phyloP scores from a whole-genome alignment of 2,888 invertebrate genomes.

The Nomada hirtipes region DNA sequence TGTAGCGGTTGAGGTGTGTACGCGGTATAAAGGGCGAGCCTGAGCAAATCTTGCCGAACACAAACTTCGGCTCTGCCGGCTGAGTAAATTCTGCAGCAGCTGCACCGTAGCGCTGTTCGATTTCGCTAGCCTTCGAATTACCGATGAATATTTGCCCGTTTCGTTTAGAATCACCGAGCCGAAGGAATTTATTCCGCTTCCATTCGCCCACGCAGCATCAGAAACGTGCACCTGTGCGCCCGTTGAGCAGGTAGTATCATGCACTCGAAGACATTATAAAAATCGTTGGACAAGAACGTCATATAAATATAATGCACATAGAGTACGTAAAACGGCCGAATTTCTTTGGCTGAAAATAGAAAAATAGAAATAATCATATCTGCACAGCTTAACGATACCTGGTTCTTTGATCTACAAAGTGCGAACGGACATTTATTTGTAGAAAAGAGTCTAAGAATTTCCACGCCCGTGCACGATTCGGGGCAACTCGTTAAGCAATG shows the following conservation, averaged over 20 bases:
- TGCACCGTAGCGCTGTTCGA: slow-evolving; percentile 31
- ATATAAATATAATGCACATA: background rate
- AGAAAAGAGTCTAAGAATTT: background rate
- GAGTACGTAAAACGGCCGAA: slow-evolving; percentile 10
- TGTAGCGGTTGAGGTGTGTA: slow-evolving; percentile 52
- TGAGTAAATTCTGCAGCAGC: slow-evolving; percentile 53
- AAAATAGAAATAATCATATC: too few species aligned
- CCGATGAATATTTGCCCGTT: slow-evolving; percentile 21
- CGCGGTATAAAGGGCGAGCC: slow-evolving; percentile 60
- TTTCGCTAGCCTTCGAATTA: slow-evolving; percentile 39
- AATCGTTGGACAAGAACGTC: slow-evolving; percentile 31
- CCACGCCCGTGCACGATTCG: background rate
- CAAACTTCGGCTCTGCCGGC: slow-evolving; percentile 56
- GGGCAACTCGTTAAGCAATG: background rate
- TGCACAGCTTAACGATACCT: too few species aligned
- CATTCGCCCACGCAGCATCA: too few species aligned
- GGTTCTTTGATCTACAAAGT: too few species aligned
- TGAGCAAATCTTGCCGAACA: slow-evolving; percentile 68
- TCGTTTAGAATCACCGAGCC: slow-evolving; percentile 32
- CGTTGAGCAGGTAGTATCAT: slow-evolving; percentile 25
- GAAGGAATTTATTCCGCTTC: slow-evolving; percentile 21
- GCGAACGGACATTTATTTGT: background rate
- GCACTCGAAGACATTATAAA: slow-evolving; percentile 3
- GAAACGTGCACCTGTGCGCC: background rate
- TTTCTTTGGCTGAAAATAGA: background rate